phyloP scores from a whole-genome alignment of 2,113 vertebrate genomes.

The Balaeniceps rex region DNA sequence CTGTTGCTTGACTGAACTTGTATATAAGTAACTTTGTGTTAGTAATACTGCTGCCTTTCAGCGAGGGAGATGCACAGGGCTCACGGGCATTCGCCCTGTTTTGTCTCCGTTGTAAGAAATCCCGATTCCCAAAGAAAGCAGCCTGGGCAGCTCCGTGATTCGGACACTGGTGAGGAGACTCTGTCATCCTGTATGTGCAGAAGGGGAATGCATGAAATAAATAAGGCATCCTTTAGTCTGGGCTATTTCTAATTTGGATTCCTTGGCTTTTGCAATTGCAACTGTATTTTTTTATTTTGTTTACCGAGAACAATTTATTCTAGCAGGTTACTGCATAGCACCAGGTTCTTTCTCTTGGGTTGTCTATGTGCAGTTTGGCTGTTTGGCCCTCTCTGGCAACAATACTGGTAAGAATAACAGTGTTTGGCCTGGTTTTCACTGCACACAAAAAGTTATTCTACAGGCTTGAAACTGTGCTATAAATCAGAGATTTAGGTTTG shows the following conservation, averaged over 20 bases:
- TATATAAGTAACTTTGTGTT: not conserved
- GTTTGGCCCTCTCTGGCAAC: not conserved
- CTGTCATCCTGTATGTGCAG: not conserved
- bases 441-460: not conserved
- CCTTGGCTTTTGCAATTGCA: not conserved
- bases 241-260: not conserved
- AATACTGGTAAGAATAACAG: not conserved
- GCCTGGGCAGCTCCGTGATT: not conserved
- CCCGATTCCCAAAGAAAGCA: not conserved
- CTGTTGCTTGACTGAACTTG: conserved; percentile 34
- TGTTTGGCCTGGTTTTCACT: not conserved
- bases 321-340: not conserved
- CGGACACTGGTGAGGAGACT: not conserved
- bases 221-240: not conserved
- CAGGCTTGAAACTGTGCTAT: not conserved
- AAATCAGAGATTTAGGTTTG: not conserved
- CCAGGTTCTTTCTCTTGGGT: not conserved
- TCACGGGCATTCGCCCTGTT: rapidly evolving
- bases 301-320: not conserved
- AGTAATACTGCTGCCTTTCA: not conserved
- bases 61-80: rapidly evolving
- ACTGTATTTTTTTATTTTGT: not conserved
- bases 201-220: not conserved
- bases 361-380: not conserved
- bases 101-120: not conserved